Conservation (phyloP, 2,888 invertebrate genomes). For the Limnephilus rhombicus region DNA sequence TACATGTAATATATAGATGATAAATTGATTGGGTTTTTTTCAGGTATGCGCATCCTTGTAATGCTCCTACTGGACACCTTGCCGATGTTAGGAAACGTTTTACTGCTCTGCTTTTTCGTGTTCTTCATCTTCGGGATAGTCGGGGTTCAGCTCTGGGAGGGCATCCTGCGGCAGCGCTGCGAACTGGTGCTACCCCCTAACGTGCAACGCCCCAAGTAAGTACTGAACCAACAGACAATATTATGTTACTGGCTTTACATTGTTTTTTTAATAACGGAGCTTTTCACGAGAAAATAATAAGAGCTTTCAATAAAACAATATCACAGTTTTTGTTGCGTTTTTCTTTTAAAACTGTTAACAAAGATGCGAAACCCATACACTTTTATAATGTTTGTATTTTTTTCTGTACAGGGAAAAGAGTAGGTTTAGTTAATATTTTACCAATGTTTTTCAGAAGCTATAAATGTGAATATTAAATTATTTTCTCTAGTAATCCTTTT, state of each 20-base stretch:
- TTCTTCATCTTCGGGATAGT: slow-evolving; percentile 99
- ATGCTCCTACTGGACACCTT: slow-evolving; percentile 98
- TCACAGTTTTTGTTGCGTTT: not conserved
- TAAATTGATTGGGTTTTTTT: slow-evolving; percentile 59
- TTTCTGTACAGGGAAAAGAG: not conserved
- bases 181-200: slow-evolving; percentile 86
- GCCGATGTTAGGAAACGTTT: slow-evolving; percentile 99
- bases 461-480: not conserved
- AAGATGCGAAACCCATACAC: not conserved
- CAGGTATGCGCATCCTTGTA: slow-evolving; percentile 99
- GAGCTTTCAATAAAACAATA: not conserved
- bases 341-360: not conserved
- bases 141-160: slow-evolving; percentile 99
- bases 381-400: not conserved
- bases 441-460: not conserved
- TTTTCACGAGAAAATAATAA: slow-evolving; percentile 17
- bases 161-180: slow-evolving; percentile 96
- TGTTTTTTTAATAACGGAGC: slow-evolving; percentile 64
- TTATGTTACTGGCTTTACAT: not conserved
- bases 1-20: too few relatives aligned
- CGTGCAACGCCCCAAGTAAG: slow-evolving; percentile 87
- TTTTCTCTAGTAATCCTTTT: not conserved
- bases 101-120: slow-evolving; percentile 99
- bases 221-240: slow-evolving; percentile 68
- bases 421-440: not conserved